A percentile compares a stretch with the other conserved stretches of the same genome.
These are phyloP conservation scores for Ricordea florida DNA, from an alignment of 92 coral and sea anemone genomes.

Conservation along the genomic window DNA sequence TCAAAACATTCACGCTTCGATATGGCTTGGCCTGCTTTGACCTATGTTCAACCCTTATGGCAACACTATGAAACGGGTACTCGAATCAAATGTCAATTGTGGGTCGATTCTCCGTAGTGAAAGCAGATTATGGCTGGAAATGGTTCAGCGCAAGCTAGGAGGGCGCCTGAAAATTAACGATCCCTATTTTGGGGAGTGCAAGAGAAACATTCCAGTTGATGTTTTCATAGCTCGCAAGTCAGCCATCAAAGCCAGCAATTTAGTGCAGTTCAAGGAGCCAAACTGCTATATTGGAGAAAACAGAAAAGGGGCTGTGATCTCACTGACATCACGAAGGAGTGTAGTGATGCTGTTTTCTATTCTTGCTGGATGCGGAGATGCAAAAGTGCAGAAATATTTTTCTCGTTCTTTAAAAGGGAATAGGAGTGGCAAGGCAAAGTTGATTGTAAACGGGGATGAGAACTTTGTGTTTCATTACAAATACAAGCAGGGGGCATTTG, in stretches of 20 bases:
- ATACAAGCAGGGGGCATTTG: conserved; percentile 1
- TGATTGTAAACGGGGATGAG: conserved; percentile 31
- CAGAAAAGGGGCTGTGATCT: conserved; percentile 47
- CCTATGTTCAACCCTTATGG: conserved; percentile 37
- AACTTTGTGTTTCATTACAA: conserved; percentile 34
- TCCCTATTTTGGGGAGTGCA: conserved; percentile 50
- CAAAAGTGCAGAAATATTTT: conserved; percentile 35
- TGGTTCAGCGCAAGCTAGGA: conserved; percentile 16
- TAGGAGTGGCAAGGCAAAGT: conserved; percentile 25
- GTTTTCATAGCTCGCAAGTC: conserved; percentile 31
- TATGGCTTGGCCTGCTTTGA: conserved; percentile 28
- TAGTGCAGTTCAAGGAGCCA: conserved; percentile 31
- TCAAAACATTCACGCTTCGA: conserved; percentile 23
- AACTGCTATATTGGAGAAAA: conserved; percentile 39
- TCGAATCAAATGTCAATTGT: conserved; percentile 22
- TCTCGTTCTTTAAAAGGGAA: conserved; percentile 4
- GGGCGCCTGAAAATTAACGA: conserved; percentile 41
- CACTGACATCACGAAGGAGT: conserved; percentile 51
- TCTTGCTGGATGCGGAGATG: conserved; percentile 37
- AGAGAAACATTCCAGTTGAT: conserved; percentile 58
- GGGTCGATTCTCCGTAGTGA: conserved; percentile 39
- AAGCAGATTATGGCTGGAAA: conserved; percentile 56
- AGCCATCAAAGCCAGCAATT: conserved; percentile 21
- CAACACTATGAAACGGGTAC: conserved; percentile 26
- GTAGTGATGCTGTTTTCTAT: conserved; percentile 23